A percentile compares a stretch with the other conserved stretches of the same genome.
These are phyloP conservation scores for Uria aalge DNA, from an alignment of 2,113 vertebrate species.

Conservation along the genomic window DNA sequence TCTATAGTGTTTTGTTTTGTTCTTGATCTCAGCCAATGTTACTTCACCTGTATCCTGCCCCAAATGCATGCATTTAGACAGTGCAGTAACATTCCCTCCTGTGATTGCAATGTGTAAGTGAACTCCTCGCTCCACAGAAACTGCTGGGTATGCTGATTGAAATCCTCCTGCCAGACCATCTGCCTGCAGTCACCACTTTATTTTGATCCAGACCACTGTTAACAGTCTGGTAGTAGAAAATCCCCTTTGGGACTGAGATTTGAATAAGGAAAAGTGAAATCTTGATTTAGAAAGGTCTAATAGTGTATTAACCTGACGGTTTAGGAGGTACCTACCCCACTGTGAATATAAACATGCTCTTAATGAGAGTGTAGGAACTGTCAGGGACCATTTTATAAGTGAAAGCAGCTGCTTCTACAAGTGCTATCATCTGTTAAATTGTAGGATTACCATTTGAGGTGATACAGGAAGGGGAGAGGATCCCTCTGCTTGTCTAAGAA, in stretches of 20 bases:
- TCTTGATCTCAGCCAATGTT: neutral
- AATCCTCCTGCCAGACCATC: neutral
- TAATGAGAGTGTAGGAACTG: neutral
- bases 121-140: neutral
- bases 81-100: too few relatives aligned
- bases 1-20: neutral
- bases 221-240: neutral
- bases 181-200: neutral
- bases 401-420: neutral
- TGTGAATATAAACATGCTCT: neutral
- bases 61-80: neutral
- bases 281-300: neutral
- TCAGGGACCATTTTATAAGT: neutral
- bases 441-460: neutral
- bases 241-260: neutral
- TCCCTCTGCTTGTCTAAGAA: neutral
- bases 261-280: neutral
- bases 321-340: neutral
- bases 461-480: neutral
- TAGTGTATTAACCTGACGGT: neutral
- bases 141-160: neutral
- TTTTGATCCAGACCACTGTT: neutral
- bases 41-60: neutral
- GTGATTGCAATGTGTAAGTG: neutral
- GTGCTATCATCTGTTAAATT: neutral